These are phyloP conservation scores for Paradisaea rubra DNA, from an alignment of 2,113 vertebrate species.

Conservation along the genomic window DNA sequence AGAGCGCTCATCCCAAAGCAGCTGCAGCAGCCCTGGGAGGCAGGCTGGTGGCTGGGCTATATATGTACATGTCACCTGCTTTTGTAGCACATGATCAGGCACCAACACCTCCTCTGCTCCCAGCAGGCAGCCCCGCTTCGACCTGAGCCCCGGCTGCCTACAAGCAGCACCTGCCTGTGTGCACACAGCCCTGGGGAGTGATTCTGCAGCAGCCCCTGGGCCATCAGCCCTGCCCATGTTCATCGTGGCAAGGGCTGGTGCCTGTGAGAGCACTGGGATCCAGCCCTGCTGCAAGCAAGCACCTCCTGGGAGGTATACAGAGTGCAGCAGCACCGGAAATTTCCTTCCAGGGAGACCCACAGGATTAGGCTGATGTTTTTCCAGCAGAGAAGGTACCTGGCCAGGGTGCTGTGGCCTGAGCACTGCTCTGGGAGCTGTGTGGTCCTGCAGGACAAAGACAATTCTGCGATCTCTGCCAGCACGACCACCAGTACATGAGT, in stretches of 20 bases:
- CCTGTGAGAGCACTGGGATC: not conserved
- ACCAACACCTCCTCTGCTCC: not conserved
- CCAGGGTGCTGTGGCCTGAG: not conserved
- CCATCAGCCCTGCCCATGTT: not conserved
- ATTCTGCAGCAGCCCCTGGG: not conserved
- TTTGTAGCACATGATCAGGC: not conserved
- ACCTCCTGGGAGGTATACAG: not conserved
- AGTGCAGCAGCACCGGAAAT: not conserved
- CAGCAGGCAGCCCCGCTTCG: not conserved
- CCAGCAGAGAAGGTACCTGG: not conserved
- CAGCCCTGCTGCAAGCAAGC: not conserved
- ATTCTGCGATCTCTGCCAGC: not conserved
- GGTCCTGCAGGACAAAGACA: not conserved
- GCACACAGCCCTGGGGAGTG: not conserved
- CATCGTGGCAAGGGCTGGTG: rapidly evolving
- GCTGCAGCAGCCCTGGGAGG: not conserved
- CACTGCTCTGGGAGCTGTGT: not conserved
- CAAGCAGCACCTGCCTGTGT: not conserved
- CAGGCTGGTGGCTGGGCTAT: not conserved
- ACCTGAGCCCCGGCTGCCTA: not conserved
- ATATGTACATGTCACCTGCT: not conserved
- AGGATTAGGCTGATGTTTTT: not conserved
- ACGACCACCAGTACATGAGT: rapidly evolving
- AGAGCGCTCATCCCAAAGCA: not conserved
- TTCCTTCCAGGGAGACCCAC: not conserved